A percentile compares a stretch with the other conserved stretches of the same genome.
These are phyloP conservation scores for Porites australiensis DNA, from an alignment of 64 coral and sea anemone species.

Conservation along the genomic window DNA sequence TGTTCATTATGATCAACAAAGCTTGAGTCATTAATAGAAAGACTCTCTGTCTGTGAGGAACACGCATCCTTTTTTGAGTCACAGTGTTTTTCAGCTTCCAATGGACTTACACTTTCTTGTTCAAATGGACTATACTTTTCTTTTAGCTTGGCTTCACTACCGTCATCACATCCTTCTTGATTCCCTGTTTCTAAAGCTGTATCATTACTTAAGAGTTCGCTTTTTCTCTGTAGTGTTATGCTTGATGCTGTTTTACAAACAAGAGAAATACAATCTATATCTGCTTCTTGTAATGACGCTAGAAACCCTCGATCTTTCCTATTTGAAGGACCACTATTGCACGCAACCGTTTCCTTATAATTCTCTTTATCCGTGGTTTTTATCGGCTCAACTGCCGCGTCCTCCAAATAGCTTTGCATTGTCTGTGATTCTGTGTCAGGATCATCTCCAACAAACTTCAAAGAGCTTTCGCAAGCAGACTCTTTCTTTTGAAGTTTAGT, in stretches of 20 bases:
- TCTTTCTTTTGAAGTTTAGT: not conserved
- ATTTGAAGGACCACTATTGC: not conserved
- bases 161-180: not conserved
- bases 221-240: not conserved
- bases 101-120: not conserved
- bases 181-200: not conserved
- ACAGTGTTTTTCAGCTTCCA: not conserved
- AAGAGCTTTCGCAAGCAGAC: not conserved
- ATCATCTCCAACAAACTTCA: not conserved
- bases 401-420: constrained; percentile 4
- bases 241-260: constrained; percentile 34
- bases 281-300: constrained; percentile 11
- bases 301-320: not conserved
- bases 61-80: not conserved
- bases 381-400: not conserved
- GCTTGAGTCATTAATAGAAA: not conserved
- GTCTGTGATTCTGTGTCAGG: constrained; percentile 42
- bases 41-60: not conserved
- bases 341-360: not conserved
- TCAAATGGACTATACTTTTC: not conserved
- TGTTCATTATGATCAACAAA: not conserved
- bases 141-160: not conserved
- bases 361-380: not conserved
- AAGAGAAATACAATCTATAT: constrained; percentile 32
- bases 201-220: not conserved